Base-by-base conservation (phyloP, 2,888 invertebrate genomes). In the Crioceris asparagi region DNA sequence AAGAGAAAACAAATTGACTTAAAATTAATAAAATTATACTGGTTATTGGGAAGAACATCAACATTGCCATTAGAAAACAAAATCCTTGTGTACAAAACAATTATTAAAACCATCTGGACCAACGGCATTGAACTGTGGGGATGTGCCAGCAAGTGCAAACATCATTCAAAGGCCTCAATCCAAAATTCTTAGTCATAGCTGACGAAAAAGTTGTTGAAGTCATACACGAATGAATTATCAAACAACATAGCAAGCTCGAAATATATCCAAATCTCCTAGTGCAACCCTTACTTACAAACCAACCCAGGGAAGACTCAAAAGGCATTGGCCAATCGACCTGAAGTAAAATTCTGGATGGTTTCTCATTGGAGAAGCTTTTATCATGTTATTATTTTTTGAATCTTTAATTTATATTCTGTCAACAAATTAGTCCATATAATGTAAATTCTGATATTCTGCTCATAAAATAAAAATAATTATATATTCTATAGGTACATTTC, bases 91-190 rank as follows among this genome's bases (percentile, higher is more conserved):
- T 36, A 36, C 30, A 36, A 36, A 18, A 29, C 30, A 5, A 30
- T 36, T 10, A 29, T 36, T 5, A 36, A 36, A 30, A 29, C 30
- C 3, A 29, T 29, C 14, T 36, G 36, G 36, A 30, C 21, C 5
- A 31, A 31, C 23, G 31, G 30, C 2, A 31, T 31, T 5, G 25
- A 31, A 11, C 23, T 36, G 15, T 36, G 36, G 36, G 31, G 25
- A 21, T 36, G 36, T 21, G 30, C 29, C 6, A 30, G 23, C 26
- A 4, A n/a, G n/a, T n/a, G n/a, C n/a, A n/a, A n/a, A 17, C 12
- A 32, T 25, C 15, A 37, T 25, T 17, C 37, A 19, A 37, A n/a
- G 32, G 12, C 7, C 12, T 26, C 31, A 37, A 37, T 32, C 26
- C 4, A 32, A 37, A 30, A 32, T 25, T 12, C 14, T 37, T n/a